Evolutionary conservation across 1,140 invertebrate species (phyloP), one percentile per base, ranked within the genome.

Genomic region (Aphidius gifuensis): DNA sequence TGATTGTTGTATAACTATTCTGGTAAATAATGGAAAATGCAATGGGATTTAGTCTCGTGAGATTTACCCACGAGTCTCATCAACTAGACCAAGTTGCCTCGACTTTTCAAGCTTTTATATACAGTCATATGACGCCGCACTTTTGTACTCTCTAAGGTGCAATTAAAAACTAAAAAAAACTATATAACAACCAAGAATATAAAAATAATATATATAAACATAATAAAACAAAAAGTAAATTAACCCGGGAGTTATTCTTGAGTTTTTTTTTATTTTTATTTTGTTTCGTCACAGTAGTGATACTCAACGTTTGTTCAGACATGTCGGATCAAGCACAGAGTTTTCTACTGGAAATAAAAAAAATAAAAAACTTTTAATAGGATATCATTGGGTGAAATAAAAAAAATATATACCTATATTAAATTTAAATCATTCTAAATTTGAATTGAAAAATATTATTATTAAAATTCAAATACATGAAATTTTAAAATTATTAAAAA

Each of bases 21-120:
- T 55, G 53, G 39, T 55, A 40, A 55, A 55, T 55, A 55, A 55
- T 40, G 53, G 5, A 55, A 40, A 55, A 55, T 55, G 39, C 53
- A 53, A 50, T 23, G 23, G 39, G 5, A 16, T 9, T 40, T 16
- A 32, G 23, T 44, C 53, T 40, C 53, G 40, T 55, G 40, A 42
- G 53, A 55, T 55, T 55, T 32, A 32, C 23, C 23, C 23, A 32
- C 23, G 23, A 32, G 40, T 40, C 39, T 40, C 53, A 39, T 55
- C 43, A 42, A 7, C 53, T 42, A 43, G 44, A 42, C 53, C 53
- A 43, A 53, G 11, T 9, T 55, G 40, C 40, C 53, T 55, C 53
- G 43, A 55, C 9, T 55, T 55, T 38, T 38, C 39, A 39, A 38
- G 21, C n/a, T 55, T 55, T n/a, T n/a, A 42, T 11, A 32, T 32